These are phyloP conservation scores for Leptosomus discolor DNA, from an alignment of 2,113 vertebrate species.

Conservation along the genomic window DNA sequence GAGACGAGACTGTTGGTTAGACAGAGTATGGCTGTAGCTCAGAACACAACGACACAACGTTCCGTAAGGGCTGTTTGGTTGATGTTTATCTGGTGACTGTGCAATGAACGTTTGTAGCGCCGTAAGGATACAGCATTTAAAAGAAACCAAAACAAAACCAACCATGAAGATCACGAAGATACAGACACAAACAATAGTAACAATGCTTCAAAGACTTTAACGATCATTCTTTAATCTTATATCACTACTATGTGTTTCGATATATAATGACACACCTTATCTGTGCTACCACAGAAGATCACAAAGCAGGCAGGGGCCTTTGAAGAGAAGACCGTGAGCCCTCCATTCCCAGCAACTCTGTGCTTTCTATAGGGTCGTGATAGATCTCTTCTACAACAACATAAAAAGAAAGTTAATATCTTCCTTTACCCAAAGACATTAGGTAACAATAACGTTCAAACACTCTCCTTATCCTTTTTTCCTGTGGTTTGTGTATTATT, in stretches of 20 bases:
- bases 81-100: not conserved
- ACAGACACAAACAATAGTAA: not conserved
- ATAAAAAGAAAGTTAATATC: not conserved
- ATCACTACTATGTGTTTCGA: not conserved
- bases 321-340: not conserved
- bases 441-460: not conserved
- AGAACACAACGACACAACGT: not conserved
- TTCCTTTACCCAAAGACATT: not conserved
- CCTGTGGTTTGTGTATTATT: not conserved
- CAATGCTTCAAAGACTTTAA: not conserved
- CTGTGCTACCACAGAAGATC: not conserved
- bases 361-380: not conserved
- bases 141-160: not conserved
- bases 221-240: not conserved
- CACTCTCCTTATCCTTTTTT: not conserved
- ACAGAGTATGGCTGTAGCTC: not conserved
- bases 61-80: not conserved
- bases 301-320: not conserved
- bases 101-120: not conserved
- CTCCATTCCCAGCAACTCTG: not conserved
- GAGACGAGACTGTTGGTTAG: not conserved
- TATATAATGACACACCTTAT: not conserved
- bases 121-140: not conserved
- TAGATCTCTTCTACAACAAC: not conserved
- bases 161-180: not conserved